A percentile compares a stretch with the other conserved stretches of the same genome.
These are phyloP conservation scores for Lithophane leautieri DNA, from an alignment of 2,888 invertebrate genomes.

Conservation along the genomic window DNA sequence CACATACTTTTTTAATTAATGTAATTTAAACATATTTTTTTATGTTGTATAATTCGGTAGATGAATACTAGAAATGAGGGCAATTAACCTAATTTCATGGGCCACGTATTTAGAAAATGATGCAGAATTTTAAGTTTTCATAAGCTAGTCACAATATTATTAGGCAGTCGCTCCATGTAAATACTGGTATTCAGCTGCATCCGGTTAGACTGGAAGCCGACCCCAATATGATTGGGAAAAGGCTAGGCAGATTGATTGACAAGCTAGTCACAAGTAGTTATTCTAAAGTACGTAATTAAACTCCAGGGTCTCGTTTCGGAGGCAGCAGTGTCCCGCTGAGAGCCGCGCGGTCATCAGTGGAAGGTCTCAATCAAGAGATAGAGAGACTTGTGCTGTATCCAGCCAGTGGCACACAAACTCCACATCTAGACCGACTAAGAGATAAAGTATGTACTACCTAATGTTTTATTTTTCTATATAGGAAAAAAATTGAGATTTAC, in stretches of 20 bases:
- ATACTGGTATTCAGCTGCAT: no score
- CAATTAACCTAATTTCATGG: no score
- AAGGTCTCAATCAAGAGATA: constrained; percentile 96
- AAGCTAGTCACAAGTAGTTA: background rate
- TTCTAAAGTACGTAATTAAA: constrained; percentile 2
- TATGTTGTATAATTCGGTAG: background rate
- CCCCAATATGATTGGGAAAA: no score
- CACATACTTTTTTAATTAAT: background rate
- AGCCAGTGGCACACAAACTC: constrained; percentile 88
- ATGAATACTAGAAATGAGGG: background rate
- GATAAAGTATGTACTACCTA: constrained; percentile 89
- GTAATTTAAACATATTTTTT: background rate
- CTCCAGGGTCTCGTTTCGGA: constrained; percentile 86
- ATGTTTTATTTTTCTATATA: background rate
- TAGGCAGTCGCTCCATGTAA: no score
- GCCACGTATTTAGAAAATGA: background rate
- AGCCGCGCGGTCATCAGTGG: constrained; percentile 95
- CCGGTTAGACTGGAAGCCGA: no score
- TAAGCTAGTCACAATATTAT: background rate
- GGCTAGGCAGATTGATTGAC: no score
- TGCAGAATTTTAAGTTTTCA: background rate
- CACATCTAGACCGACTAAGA: constrained; percentile 88
- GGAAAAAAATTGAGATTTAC: no score
- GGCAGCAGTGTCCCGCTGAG: constrained; percentile 89
- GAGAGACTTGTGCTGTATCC: constrained; percentile 93